Percentiles rank a stretch among this genome's conserved stretches.
phyloP scores from a whole-genome alignment of 2,888 invertebrate species.

The Blastobasis adustella region DNA sequence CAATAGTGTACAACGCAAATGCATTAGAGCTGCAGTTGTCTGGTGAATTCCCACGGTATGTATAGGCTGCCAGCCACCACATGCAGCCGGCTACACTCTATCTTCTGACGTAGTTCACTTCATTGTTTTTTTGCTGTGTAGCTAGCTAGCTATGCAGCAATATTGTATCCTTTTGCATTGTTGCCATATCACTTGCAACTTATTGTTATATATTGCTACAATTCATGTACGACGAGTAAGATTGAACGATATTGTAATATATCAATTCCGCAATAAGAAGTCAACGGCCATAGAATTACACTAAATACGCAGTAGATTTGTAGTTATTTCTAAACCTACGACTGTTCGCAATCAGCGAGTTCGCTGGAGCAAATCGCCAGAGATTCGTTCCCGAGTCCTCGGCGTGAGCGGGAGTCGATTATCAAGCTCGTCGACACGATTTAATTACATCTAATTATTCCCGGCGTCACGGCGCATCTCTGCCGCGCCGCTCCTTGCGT shows the following conservation, averaged over 20 bases:
- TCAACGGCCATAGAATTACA: no score
- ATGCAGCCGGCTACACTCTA: background rate
- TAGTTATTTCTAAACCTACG: no score
- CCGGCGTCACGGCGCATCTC: slow-evolving; percentile 33
- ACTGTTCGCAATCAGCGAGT: slow-evolving; percentile 28
- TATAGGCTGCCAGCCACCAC: slow-evolving; percentile 32
- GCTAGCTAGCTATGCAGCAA: no score
- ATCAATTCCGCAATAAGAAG: no score
- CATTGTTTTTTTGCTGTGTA: background rate
- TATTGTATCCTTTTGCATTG: no score
- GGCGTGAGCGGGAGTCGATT: slow-evolving; percentile 31
- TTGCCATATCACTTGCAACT: no score
- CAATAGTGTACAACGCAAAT: no score
- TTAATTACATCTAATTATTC: slow-evolving; percentile 57
- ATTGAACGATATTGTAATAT: no score
- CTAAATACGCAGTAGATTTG: no score
- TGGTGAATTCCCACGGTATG: slow-evolving; percentile 38
- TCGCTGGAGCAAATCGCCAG: slow-evolving; percentile 32
- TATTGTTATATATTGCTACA: no score
- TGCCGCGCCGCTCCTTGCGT: slow-evolving; percentile 14
- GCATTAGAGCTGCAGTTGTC: slow-evolving; percentile 14
- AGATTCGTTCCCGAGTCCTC: slow-evolving; percentile 28
- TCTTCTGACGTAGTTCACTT: slow-evolving; percentile 2
- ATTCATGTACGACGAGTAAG: no score
- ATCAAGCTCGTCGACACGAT: slow-evolving; percentile 37